Base-by-base conservation (phyloP, 2,888 invertebrate species). In the Watsonalla binaria region DNA sequence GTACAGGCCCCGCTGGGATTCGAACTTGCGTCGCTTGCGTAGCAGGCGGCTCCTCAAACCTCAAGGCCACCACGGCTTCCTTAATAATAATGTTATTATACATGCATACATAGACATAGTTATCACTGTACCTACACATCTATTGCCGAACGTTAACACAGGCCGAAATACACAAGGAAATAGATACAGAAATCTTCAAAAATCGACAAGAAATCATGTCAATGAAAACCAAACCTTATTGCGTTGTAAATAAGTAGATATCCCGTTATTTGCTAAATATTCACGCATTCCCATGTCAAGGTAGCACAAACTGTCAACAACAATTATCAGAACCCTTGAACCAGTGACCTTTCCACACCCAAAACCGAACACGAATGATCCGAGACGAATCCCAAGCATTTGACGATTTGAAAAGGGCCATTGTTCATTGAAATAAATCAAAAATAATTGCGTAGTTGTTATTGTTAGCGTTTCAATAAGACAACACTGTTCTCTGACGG, bases 291-390 rank as follows among this genome's bases (percentile, higher is more conserved):
- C 46, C 39, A 33, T 5, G 37, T 15, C 49, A 49, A 49, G 39
- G 49, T 35, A 35, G 35, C 2, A 33, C 14, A 9, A 49, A 14
- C 15, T 8, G 48, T 9, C 6, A 47, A 51, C 48, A 49, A 51
- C 51, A 42, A 47, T 47, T 33, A 2, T 24, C 46, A 58, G 15
- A 13, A 61, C 56, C 72, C 70, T 68, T 72, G 74, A 72, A 66
- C 72, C 54, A 63, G 54, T 68, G 60, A 70, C 70, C 71, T 67
- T 62, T 62, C 58, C 53, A 58, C 68, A 63, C 65, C 63, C 58
- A 58, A 51, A 58, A 14, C 47, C 8, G 35, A 48, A 51, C 53
- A 54, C 52, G 50, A 53, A 55, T 54, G 46, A 51, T 6, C 47
- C 54, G 58, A 47, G 9, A 54, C 54, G 11, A 49, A 56, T 54